Percentiles rank a stretch among this genome's conserved stretches.
Evolutionary conservation across 1,140 invertebrate species (phyloP).

Genomic region (Diprion similis): DNA sequence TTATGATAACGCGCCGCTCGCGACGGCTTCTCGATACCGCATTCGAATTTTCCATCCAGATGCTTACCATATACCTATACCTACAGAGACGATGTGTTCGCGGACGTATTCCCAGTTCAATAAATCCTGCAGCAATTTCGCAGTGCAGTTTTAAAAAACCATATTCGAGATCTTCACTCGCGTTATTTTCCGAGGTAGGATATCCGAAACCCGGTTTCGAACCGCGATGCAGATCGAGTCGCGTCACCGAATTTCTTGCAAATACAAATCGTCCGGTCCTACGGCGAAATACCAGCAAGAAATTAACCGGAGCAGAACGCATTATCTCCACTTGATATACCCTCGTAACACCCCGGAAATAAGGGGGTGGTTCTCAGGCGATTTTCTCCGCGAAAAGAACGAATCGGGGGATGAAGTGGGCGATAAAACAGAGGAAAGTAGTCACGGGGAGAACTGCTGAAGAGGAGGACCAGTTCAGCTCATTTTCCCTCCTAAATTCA

Average conservation of each 20-base stretch:
- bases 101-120: no score
- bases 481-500: constrained; percentile 40
- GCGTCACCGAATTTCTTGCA: constrained; percentile 21
- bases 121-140: no score
- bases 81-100: no score
- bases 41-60: no score
- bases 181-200: no score
- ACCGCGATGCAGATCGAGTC: neutral
- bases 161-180: no score
- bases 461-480: constrained; percentile 22
- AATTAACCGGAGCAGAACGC: constrained; percentile 58
- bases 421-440: neutral
- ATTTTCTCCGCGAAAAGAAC: neutral
- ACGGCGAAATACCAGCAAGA: constrained; percentile 33
- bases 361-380: constrained; percentile 41
- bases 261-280: constrained; percentile 33
- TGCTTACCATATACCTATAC: no score
- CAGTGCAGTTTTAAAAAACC: no score
- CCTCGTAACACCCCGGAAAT: constrained; percentile 15
- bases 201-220: neutral
- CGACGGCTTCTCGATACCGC: no score
- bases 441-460: neutral
- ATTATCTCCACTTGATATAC: constrained; percentile 59
- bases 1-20: neutral
- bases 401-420: neutral